Evolutionary conservation across 1,140 invertebrate species (phyloP), one percentile per base, ranked within the genome.

Genomic region (Trissolcus basalis): DNA sequence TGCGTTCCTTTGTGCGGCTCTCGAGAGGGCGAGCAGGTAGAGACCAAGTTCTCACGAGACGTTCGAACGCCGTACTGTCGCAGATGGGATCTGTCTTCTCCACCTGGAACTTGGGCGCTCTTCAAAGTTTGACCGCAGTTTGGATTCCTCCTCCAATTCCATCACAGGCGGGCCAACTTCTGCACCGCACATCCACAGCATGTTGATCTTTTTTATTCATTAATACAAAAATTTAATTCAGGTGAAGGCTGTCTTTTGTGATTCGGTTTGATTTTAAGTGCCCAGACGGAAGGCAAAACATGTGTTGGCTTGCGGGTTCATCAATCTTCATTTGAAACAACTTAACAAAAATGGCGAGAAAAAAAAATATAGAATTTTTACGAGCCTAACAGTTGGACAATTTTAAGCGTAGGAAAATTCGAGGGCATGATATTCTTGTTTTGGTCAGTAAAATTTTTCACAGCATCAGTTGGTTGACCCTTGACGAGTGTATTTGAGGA

Each of bases 1-100:
- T 78, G 76, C 73, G 49, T 39, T 48, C 70, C 19, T 73, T 73
- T 78, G 69, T 78, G 65, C 16, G 19, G 35, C 43, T 78, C 19
- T 27, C 33, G 70, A 78, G 70, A 78, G 70, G 60, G 13, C 64
- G 60, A 73, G 76, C 76, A 78, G 76, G 76, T 78, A 78, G 76
- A 74, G 41, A 60, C 64, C 49, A 27, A 60, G 70, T 78, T 78
- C 76, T 78, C 76, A 73, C 69, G 76, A 77, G 58, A 33, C 56
- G 56, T 59, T 61, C 61, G 43, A 39, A 61, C 36, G 61, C 67
- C 43, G 43, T 15, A 39, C 13, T 16, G 50, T 27, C 44, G 65
- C 73, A 76, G 73, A 76, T 76, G 73, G 65, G 49, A 19, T 41
- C 43, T 39, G 50, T 61, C 63, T 61, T 64, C 59, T 59, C 59